Conservation (phyloP, 2,888 invertebrate species). For the Lasioglossum leucozonium region DNA sequence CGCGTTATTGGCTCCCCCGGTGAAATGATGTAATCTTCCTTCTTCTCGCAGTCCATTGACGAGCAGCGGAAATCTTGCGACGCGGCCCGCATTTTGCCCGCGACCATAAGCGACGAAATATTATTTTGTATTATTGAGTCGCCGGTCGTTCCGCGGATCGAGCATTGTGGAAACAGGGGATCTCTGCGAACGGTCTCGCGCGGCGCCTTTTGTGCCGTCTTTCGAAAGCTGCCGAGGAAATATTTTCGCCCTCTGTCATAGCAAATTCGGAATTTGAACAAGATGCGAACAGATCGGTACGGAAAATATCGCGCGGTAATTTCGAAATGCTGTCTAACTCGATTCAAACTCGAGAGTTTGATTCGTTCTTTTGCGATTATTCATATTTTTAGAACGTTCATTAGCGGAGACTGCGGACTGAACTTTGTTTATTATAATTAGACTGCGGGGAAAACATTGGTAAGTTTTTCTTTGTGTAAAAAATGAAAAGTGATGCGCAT, state of each 20-base stretch:
- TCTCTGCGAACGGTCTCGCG: background rate
- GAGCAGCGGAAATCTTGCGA: slow-evolving; percentile 20
- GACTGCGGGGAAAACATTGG: too few relatives aligned
- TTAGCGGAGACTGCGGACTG: background rate
- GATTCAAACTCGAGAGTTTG: too few relatives aligned
- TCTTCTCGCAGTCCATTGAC: slow-evolving; percentile 21
- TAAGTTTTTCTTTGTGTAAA: too few relatives aligned
- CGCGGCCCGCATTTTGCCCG: background rate
- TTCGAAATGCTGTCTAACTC: too few relatives aligned
- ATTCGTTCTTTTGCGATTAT: too few relatives aligned
- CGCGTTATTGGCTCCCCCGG: slow-evolving; percentile 43
- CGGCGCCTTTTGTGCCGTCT: background rate
- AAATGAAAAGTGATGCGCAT: too few relatives aligned
- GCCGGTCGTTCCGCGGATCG: background rate
- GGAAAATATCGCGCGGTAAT: background rate
- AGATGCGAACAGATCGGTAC: background rate
- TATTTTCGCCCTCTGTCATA: background rate
- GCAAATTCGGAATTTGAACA: background rate
- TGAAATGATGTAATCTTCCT: slow-evolving; percentile 47
- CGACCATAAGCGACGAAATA: background rate
- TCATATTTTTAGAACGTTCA: background rate
- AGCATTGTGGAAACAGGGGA: background rate
- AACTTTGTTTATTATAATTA: too few relatives aligned
- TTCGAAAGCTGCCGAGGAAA: background rate
- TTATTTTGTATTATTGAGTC: slow-evolving; percentile 9